These are phyloP conservation scores for Diarsia dahlii DNA, from an alignment of 2,888 invertebrate genomes.

Conservation along the genomic window DNA sequence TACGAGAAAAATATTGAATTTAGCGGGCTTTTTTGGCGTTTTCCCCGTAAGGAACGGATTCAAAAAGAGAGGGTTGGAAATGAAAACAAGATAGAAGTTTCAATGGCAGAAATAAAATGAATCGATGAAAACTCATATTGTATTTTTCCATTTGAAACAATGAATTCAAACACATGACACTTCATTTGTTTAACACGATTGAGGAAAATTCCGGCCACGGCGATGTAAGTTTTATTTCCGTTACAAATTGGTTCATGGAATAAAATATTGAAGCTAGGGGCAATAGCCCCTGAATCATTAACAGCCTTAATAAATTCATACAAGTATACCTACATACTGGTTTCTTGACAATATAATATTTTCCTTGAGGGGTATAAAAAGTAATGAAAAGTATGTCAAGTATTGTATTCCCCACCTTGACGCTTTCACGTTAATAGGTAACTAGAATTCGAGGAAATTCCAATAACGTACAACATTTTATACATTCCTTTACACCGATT, in stretches of 20 bases:
- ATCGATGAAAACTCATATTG: not conserved
- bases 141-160: not conserved
- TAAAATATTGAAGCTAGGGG: constrained; percentile 41
- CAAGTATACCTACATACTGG: not conserved
- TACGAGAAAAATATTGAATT: not conserved
- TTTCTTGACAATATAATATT: constrained; percentile 25
- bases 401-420: constrained; percentile 22
- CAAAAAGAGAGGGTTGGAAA: no score
- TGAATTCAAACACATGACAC: not conserved
- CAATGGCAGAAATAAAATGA: not conserved
- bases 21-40: not conserved
- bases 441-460: constrained; percentile 15
- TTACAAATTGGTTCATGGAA: constrained; percentile 42
- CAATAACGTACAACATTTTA: not conserved
- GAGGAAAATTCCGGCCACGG: constrained; percentile 28
- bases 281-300: constrained; percentile 45
- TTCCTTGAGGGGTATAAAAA: constrained; percentile 26
- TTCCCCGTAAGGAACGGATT: not conserved
- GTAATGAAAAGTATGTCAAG: constrained; percentile 22
- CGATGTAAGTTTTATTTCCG: constrained; percentile 16
- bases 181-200: constrained; percentile 10
- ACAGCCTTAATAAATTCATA: constrained; percentile 33
- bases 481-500: not conserved
- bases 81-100: no score
- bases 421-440: not conserved